Evolutionary conservation across 1,140 invertebrate species (phyloP), one percentile per base, ranked within the genome.

Genomic region (Rhagoletis zephyria): DNA sequence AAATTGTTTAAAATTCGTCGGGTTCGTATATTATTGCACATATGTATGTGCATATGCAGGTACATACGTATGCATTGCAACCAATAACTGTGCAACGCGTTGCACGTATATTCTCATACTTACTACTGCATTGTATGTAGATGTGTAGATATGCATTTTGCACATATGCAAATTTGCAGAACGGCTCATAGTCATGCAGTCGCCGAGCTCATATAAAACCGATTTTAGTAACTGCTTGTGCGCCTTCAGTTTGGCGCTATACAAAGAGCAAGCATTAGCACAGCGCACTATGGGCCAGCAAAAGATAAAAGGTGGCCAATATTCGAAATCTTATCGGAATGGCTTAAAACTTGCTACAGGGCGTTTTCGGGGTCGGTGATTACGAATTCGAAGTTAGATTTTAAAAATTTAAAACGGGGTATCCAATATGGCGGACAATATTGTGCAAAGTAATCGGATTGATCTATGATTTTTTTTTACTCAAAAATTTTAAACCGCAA

Each of bases 161-260:
- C 42, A n/a, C 51, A 81, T 56, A 81, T 81, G 74, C 74, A 81
- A 81, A 81, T 81, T 81, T 81, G 48, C 45, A 51, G 56, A 81
- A 81, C 74, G 74, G 19, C 74, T 81, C 74, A 81, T 56, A 81
- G 74, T 51, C 74, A 81, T 56, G 74, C 74, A 81, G 48, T 81
- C 74, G 74, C 48, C 74, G 74, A 81, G 74, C 74, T 81, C 45
- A 81, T 81, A 81, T 81, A 81, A 81, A 81, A 81, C 48, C 74
- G 74, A 81, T 81, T 74, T 81, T 81, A 81, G 74, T 81, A 81
- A 81, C 74, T 81, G 74, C 67, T 74, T 45, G 42, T 42, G 42
- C 48, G n/a, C 74, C 48, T 81, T 48, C 74, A 81, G 30, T 30
- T 56, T 56, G 7, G 16, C 14, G n/a, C 74, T 9, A 1, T 74